phyloP scores from a whole-genome alignment of 2,888 invertebrate species.

The Hirtodrosophila cameraria region DNA sequence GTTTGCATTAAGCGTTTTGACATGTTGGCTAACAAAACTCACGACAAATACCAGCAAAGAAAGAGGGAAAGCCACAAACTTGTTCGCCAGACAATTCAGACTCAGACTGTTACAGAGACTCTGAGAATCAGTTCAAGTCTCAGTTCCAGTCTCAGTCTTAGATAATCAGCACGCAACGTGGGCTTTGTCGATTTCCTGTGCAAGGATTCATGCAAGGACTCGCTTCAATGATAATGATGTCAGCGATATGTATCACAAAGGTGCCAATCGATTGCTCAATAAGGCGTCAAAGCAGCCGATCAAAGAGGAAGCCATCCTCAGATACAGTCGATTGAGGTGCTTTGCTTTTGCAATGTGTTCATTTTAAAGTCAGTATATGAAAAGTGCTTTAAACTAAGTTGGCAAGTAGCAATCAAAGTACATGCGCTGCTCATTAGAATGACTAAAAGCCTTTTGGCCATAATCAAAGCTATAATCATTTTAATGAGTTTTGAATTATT shows the following conservation, averaged over 20 bases:
- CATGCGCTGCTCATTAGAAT: slow-evolving; percentile 65
- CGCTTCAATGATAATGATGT: slow-evolving; percentile 68
- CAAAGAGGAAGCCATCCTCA: slow-evolving; percentile 39
- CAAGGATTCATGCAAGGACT: slow-evolving; percentile 1
- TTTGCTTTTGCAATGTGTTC: slow-evolving; percentile 6
- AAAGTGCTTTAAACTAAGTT: slow-evolving; percentile 6
- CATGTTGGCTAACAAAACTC: slow-evolving; percentile 62
- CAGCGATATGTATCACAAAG: slow-evolving; percentile 61
- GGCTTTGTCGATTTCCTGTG: slow-evolving; percentile 41
- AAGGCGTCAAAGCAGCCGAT: slow-evolving; percentile 48
- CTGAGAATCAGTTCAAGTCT: too few species aligned
- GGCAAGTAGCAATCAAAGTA: slow-evolving; percentile 24
- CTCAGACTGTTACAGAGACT: too few species aligned
- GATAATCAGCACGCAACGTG: slow-evolving; percentile 63
- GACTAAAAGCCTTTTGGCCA: slow-evolving; percentile 51
- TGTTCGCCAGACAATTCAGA: slow-evolving; percentile 33
- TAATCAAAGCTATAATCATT: slow-evolving; percentile 70
- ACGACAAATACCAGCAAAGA: slow-evolving; percentile 23
- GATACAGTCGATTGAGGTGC: slow-evolving; percentile 31
- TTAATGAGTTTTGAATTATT: slow-evolving; percentile 73
- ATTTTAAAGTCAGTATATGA: neutral
- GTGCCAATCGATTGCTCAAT: slow-evolving; percentile 73
- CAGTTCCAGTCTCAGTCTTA: slow-evolving; percentile 3
- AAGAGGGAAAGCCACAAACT: slow-evolving; percentile 54
- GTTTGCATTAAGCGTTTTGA: slow-evolving; percentile 76